phyloP scores from a whole-genome alignment of 2,888 invertebrate species.

The Pachymerium ferrugineum region DNA sequence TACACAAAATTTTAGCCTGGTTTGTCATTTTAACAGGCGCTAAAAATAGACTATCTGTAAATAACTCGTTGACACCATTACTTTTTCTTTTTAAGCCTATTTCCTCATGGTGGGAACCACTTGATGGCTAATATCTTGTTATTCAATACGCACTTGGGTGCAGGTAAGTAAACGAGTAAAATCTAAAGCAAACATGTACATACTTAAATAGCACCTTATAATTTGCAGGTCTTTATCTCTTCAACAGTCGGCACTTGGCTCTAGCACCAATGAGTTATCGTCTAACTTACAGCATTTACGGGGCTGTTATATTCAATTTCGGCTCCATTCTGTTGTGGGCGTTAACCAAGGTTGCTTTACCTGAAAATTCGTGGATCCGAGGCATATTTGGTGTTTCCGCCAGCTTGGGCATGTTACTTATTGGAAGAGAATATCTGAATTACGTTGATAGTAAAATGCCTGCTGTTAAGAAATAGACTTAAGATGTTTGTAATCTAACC shows the following conservation, averaged over 20 bases:
- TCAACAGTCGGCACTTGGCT: slow-evolving; percentile 43
- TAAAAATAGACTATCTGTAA: not conserved
- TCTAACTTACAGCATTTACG: slow-evolving; percentile 48
- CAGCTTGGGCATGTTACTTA: slow-evolving; percentile 42
- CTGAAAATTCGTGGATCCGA: slow-evolving; percentile 42
- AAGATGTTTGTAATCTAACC: too few species aligned
- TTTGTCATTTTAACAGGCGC: not conserved
- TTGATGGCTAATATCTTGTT: slow-evolving; percentile 46
- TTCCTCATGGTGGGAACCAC: slow-evolving; percentile 23
- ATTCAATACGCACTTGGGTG: slow-evolving; percentile 51
- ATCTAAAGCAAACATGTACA: too few species aligned
- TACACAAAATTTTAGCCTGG: not conserved
- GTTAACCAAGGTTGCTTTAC: slow-evolving; percentile 47
- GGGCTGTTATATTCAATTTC: slow-evolving; percentile 51
- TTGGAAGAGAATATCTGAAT: slow-evolving; percentile 45
- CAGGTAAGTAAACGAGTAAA: too few species aligned
- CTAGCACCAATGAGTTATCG: slow-evolving; percentile 40
- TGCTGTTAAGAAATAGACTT: not conserved
- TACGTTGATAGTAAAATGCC: slow-evolving; percentile 40
- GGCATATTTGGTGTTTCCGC: slow-evolving; percentile 45
- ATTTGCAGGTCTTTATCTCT: slow-evolving; percentile 45
- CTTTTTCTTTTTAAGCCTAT: not conserved
- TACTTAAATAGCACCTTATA: too few species aligned
- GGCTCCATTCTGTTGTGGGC: slow-evolving; percentile 51
- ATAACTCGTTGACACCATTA: not conserved